Percentiles rank a stretch among this genome's conserved stretches.
Evolutionary conservation across 2,888 invertebrate genomes (phyloP).

Genomic region (Chloroclystis v-ata): DNA sequence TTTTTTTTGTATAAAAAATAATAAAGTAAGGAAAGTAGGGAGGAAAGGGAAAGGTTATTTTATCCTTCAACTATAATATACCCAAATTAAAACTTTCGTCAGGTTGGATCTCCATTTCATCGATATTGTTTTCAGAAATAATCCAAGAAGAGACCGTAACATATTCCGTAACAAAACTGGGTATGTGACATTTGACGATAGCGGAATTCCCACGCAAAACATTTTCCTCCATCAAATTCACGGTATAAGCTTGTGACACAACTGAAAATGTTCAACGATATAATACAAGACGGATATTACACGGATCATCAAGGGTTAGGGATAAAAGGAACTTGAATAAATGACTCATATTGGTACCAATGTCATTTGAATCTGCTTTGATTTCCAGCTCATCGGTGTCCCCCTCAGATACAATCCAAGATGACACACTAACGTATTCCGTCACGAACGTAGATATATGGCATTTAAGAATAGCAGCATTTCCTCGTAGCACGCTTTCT

Average conservation of each 20-base stretch:
- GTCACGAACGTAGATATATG: slow-evolving; percentile 95
- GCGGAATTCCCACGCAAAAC: slow-evolving; percentile 93
- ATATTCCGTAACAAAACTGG: slow-evolving; percentile 94
- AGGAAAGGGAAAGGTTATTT: slow-evolving; percentile 24
- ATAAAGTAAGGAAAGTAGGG: slow-evolving; percentile 10
- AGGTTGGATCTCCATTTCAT: slow-evolving; percentile 58
- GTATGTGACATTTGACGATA: slow-evolving; percentile 94
- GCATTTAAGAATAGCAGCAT: slow-evolving; percentile 93
- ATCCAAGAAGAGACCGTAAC: slow-evolving; percentile 92
- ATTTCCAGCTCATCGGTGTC: slow-evolving; percentile 69
- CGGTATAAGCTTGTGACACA: slow-evolving; percentile 91
- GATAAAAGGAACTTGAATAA: slow-evolving; percentile 23
- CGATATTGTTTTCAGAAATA: slow-evolving; percentile 84
- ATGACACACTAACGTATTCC: slow-evolving; percentile 91
- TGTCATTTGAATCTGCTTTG: slow-evolving; percentile 57
- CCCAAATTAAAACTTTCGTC: slow-evolving; percentile 60
- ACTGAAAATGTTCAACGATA: slow-evolving; percentile 79
- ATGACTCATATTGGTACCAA: slow-evolving; percentile 48
- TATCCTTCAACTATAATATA: too few species aligned
- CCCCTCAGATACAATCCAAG: slow-evolving; percentile 90
- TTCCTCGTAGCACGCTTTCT: slow-evolving; percentile 92
- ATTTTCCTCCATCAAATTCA: slow-evolving; percentile 95
- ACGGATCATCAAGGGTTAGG: slow-evolving; percentile 15
- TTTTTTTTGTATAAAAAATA: background rate
- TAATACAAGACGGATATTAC: background rate